phyloP scores from a whole-genome alignment of 2,888 invertebrate genomes.

The Troides oblongomaculatus region DNA sequence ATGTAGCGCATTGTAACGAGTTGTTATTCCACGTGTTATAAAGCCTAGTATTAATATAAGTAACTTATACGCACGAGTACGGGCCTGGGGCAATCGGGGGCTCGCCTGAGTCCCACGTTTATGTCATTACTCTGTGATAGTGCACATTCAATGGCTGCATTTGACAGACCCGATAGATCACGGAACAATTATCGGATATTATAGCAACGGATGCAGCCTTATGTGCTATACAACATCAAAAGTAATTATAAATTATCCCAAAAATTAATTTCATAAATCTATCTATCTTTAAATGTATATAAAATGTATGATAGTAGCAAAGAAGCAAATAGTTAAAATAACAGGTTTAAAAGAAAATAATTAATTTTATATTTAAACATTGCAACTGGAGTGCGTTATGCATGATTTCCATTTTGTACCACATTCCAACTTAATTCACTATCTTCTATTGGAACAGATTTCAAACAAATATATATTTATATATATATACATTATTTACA shows the following conservation, averaged over 20 bases:
- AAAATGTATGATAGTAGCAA: constrained; percentile 73
- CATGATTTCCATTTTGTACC: constrained; percentile 71
- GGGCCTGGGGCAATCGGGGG: constrained; percentile 78
- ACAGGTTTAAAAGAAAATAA: constrained; percentile 44
- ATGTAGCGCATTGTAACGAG: constrained; percentile 69
- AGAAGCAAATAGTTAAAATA: constrained; percentile 61
- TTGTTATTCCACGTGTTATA: constrained; percentile 73
- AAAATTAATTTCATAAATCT: constrained; percentile 77
- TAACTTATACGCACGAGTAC: constrained; percentile 75
- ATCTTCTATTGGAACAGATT: constrained; percentile 12
- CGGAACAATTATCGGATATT: constrained; percentile 40
- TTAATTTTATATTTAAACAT: constrained; percentile 44
- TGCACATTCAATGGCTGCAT: constrained; percentile 67
- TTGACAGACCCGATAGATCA: constrained; percentile 43
- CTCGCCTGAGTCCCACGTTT: constrained; percentile 68
- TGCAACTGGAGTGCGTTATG: constrained; percentile 71
- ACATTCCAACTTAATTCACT: constrained; percentile 69
- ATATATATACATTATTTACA: neutral
- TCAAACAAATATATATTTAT: neutral
- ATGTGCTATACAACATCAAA: constrained; percentile 75
- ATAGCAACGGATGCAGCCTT: constrained; percentile 52
- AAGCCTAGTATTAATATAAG: constrained; percentile 73
- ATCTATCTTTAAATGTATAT: constrained; percentile 73
- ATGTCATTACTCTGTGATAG: constrained; percentile 80
- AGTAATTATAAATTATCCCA: constrained; percentile 77